Evolutionary conservation across 2,888 invertebrate genomes (phyloP).

Genomic region (Carabus problematicus): DNA sequence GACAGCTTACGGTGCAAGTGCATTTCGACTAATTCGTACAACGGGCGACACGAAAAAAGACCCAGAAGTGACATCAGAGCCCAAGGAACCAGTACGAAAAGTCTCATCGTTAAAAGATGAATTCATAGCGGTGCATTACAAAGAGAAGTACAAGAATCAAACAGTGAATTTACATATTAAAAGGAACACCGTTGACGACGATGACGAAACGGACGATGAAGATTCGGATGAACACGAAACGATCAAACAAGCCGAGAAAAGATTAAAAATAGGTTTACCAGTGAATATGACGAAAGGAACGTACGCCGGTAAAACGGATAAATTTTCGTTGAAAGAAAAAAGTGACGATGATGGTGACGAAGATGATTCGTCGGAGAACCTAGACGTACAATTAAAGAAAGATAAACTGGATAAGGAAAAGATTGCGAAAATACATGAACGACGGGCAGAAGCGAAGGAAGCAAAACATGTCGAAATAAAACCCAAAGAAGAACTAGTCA

Average conservation of each 20-base stretch:
- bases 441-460: slow-evolving; percentile 48
- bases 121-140: slow-evolving; percentile 14
- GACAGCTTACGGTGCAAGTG: slow-evolving; percentile 18
- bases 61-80: slow-evolving; percentile 5
- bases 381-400: slow-evolving; percentile 35
- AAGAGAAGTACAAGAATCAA: slow-evolving; percentile 19
- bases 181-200: background rate
- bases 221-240: background rate
- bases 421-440: slow-evolving; percentile 43
- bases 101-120: slow-evolving; percentile 17
- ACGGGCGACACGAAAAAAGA: background rate
- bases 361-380: slow-evolving; percentile 14
- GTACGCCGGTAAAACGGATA: slow-evolving; percentile 5
- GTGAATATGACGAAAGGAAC: background rate
- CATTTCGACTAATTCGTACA: background rate
- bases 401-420: slow-evolving; percentile 43
- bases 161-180: background rate
- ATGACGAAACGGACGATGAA: background rate
- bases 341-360: slow-evolving; percentile 41
- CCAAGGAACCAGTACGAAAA: slow-evolving; percentile 29
- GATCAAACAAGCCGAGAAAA: too few relatives aligned
- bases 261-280: background rate
- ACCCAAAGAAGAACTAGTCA: background rate
- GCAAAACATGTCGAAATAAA: slow-evolving; percentile 49
- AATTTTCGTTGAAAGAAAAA: slow-evolving; percentile 34